Conservation (phyloP, 2,113 vertebrate species). For the Forbesichthys agassizii region DNA sequence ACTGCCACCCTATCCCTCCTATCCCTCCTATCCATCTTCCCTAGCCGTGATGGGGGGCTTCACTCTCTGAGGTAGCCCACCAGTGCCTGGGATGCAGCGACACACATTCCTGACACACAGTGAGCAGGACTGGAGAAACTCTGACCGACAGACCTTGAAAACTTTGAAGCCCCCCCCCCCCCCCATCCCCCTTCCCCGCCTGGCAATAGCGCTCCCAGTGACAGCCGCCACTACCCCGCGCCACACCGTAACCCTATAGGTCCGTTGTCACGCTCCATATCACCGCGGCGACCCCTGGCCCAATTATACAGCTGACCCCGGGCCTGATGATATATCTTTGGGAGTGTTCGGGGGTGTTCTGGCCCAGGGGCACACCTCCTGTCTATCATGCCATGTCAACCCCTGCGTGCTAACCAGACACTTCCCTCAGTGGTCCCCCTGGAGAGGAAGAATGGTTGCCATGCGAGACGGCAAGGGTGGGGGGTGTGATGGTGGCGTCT, state of each 20-base stretch:
- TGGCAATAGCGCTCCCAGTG: constrained; percentile 41
- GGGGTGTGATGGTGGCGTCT: no score
- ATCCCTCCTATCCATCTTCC: not conserved
- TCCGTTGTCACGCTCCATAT: constrained; percentile 76
- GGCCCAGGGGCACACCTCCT: constrained; percentile 63
- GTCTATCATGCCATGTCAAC: constrained; percentile 74
- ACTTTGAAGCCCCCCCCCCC: constrained; percentile 55
- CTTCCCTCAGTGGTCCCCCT: constrained; percentile 74
- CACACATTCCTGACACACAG: constrained; percentile 50
- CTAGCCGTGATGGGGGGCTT: not conserved
- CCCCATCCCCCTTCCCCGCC: constrained; percentile 63
- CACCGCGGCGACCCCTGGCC: constrained; percentile 69
- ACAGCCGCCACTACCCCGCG: constrained; percentile 32
- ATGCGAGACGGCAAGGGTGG: not conserved
- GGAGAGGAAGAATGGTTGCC: constrained; percentile 54
- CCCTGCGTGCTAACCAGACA: constrained; percentile 73
- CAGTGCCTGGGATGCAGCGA: constrained; percentile 38
- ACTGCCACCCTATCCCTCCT: no score
- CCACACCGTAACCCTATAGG: constrained; percentile 75
- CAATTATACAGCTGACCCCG: constrained; percentile 78
- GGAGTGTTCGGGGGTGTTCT: constrained; percentile 62
- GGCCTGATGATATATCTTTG: constrained; percentile 80
- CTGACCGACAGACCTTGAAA: constrained; percentile 66
- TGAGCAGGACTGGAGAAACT: constrained; percentile 53
- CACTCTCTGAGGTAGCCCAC: constrained; percentile 10